Conservation (phyloP, 2,797 vertebrate genomes). For the Acomys russatus region DNA sequence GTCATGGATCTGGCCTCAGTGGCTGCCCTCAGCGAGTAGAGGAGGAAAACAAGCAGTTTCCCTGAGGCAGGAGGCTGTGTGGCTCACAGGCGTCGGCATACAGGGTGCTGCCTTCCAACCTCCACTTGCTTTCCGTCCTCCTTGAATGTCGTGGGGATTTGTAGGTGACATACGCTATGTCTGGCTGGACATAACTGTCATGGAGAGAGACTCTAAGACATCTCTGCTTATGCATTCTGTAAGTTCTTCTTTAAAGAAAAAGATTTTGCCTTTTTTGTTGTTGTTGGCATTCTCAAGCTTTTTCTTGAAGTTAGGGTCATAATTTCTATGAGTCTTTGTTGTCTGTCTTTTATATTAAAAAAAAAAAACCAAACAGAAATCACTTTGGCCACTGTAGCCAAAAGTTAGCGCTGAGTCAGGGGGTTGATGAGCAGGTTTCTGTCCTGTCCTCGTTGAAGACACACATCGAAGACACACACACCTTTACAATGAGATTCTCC, state of each 20-base stretch:
- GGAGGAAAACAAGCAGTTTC: no score
- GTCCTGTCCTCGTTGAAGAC: conserved; percentile 11
- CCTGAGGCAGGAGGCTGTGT: neutral
- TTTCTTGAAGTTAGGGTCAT: conserved; percentile 45
- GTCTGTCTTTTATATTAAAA: neutral
- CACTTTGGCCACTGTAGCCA: neutral
- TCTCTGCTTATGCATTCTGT: neutral
- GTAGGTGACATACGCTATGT: neutral
- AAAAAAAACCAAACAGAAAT: neutral
- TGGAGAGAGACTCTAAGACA: neutral
- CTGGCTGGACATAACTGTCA: neutral
- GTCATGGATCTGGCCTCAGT: neutral
- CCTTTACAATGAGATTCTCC: conserved; percentile 56
- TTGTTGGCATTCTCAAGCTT: neutral
- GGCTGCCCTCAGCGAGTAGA: neutral
- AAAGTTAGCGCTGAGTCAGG: neutral
- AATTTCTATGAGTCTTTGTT: conserved; percentile 45
- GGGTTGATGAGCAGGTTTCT: conserved; percentile 32
- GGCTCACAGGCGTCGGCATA: neutral
- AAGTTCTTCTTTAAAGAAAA: neutral
- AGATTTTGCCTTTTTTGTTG: neutral
- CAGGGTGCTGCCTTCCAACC: neutral
- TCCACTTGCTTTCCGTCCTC: neutral
- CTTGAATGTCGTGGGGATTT: neutral
- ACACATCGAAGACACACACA: neutral